Percentiles rank a stretch among this genome's conserved stretches.
phyloP scores from a whole-genome alignment of 2,113 vertebrate species.

The Mungos mungo region DNA sequence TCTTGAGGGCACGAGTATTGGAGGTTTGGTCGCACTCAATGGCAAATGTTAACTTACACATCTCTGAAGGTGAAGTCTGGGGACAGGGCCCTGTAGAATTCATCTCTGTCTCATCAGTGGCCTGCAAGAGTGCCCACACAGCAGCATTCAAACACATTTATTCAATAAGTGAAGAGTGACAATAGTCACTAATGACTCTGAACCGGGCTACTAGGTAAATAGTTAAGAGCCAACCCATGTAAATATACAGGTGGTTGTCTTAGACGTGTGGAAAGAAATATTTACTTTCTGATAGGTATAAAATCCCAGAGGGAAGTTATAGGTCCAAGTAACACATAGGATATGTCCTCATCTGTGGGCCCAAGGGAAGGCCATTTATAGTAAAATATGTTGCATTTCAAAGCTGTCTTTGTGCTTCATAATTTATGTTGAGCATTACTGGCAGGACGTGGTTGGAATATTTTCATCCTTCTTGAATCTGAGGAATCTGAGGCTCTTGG shows the following conservation, averaged over 20 bases:
- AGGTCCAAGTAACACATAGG: neutral
- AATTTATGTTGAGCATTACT: neutral
- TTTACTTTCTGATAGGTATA: neutral
- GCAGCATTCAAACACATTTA: neutral
- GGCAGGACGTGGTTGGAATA: neutral
- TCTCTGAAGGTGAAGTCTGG: neutral
- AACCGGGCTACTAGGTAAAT: neutral
- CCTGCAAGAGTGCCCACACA: neutral
- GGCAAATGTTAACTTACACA: neutral
- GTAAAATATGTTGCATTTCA: slow-evolving; percentile 23
- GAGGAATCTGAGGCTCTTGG: neutral
- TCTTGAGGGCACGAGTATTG: neutral
- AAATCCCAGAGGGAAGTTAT: neutral
- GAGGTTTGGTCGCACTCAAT: neutral
- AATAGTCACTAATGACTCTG: neutral
- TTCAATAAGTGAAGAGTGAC: neutral
- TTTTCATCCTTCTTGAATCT: neutral
- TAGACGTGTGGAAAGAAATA: neutral
- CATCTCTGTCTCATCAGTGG: neutral
- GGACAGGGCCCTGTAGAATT: neutral
- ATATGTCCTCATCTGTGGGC: neutral
- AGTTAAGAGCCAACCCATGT: neutral
- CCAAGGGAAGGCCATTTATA: neutral
- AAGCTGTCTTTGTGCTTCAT: neutral
- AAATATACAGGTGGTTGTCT: neutral